These are phyloP conservation scores for Stomatorhinus walkeri DNA, from an alignment of 2,797 vertebrate species.

Conservation along the genomic window DNA sequence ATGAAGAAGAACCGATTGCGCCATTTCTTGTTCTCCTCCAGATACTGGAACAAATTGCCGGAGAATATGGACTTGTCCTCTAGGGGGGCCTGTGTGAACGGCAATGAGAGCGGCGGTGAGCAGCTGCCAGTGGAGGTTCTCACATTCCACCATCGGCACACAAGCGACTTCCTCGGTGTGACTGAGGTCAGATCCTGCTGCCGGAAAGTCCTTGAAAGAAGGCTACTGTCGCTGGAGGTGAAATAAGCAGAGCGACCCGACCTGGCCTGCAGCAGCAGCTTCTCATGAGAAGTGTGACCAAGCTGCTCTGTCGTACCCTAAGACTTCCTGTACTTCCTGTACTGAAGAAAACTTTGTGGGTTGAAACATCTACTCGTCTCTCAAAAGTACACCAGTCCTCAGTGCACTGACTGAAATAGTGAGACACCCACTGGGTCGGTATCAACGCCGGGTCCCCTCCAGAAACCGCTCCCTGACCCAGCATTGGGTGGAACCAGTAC, in stretches of 20 bases:
- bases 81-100: slow-evolving; percentile 62
- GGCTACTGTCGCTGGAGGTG: neutral
- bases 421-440: neutral
- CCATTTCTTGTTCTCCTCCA: slow-evolving; percentile 92
- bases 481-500: neutral
- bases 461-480: neutral
- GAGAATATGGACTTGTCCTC: slow-evolving; percentile 85
- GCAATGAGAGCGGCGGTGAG: neutral
- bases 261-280: neutral
- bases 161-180: neutral
- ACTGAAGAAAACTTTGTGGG: neutral
- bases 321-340: neutral
- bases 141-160: neutral
- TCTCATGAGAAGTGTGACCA: neutral
- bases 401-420: neutral
- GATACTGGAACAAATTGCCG: slow-evolving; percentile 80
- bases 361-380: neutral
- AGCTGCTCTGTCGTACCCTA: neutral
- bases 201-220: neutral
- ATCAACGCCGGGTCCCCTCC: neutral
- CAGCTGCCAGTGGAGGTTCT: neutral
- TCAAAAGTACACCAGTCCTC: neutral
- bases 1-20: slow-evolving; percentile 80
- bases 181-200: neutral
- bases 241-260: neutral